A percentile compares a stretch with the other conserved stretches of the same genome.
Conservation (phyloP, 1,140 invertebrate genomes). For the Ruditapes philippinarum region DNA sequence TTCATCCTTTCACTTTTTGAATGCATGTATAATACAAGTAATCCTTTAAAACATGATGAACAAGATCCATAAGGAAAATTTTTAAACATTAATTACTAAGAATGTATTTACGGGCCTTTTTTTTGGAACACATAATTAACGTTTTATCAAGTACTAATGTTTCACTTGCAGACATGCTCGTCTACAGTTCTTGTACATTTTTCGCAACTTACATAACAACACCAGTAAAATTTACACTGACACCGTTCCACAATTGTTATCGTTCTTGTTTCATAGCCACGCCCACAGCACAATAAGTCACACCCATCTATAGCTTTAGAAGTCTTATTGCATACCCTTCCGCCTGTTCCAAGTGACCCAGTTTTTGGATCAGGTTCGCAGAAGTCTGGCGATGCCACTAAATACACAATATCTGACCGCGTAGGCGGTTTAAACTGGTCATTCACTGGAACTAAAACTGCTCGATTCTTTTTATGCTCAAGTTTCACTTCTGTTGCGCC, state of each 20-base stretch:
- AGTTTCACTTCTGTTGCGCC: conserved; percentile 91
- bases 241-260: conserved; percentile 91
- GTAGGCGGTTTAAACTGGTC: conserved; percentile 85
- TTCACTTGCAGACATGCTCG: conserved; percentile 84
- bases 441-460: conserved; percentile 82
- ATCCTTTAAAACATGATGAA: too few species aligned
- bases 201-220: conserved; percentile 88
- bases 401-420: conserved; percentile 93
- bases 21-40: too few species aligned
- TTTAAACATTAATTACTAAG: too few species aligned
- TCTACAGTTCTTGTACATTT: conserved; percentile 85
- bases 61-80: too few species aligned
- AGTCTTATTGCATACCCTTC: conserved; percentile 86
- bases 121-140: not conserved
- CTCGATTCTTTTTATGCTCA: conserved; percentile 72
- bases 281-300: conserved; percentile 88
- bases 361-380: conserved; percentile 92
- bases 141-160: not conserved
- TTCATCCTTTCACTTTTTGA: too few species aligned
- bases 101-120: not conserved
- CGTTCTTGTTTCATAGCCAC: conserved; percentile 87
- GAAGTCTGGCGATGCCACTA: conserved; percentile 97
- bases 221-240: conserved; percentile 88
- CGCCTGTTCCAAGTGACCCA: conserved; percentile 85
- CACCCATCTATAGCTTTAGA: conserved; percentile 87